A percentile compares a stretch with the other conserved stretches of the same genome.
Evolutionary conservation across 2,888 invertebrate species (phyloP).

Genomic region (Ganaspis brasiliensis): DNA sequence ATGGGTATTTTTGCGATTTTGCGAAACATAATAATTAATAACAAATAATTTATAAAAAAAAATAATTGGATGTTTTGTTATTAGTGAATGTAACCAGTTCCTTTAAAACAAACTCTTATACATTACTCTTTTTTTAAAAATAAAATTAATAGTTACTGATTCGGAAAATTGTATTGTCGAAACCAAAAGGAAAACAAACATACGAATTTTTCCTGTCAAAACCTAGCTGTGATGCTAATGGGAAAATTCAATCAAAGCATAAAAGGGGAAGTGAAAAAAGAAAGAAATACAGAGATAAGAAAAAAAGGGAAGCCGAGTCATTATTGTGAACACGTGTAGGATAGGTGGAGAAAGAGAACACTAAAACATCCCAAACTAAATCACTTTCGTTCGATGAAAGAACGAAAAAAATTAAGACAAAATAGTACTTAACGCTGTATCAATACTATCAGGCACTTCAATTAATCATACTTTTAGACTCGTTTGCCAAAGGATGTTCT

Average conservation of each 20-base stretch:
- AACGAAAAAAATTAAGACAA: not conserved
- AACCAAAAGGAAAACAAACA: not conserved
- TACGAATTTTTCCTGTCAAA: not conserved
- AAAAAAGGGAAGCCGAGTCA: conserved; percentile 12
- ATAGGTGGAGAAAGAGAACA: not conserved
- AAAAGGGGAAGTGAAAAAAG: not conserved
- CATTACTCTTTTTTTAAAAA: too few relatives aligned
- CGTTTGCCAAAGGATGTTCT: not conserved
- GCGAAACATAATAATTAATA: too few relatives aligned
- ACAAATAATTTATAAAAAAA: too few relatives aligned
- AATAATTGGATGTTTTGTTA: too few relatives aligned
- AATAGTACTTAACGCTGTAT: conserved; percentile 1
- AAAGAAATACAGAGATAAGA: not conserved
- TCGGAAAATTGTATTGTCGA: not conserved
- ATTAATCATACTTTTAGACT: not conserved
- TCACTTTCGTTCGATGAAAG: conserved; percentile 10
- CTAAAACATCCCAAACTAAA: not conserved
- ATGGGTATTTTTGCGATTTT: too few relatives aligned
- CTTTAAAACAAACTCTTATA: too few relatives aligned
- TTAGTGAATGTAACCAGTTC: too few relatives aligned
- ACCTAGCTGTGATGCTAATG: not conserved
- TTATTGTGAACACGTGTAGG: not conserved
- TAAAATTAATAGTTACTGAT: not conserved
- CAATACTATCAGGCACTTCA: not conserved
- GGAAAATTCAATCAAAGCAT: not conserved